These are phyloP conservation scores for Pluvialis apricaria DNA, from an alignment of 2,113 vertebrate genomes.

Conservation along the genomic window DNA sequence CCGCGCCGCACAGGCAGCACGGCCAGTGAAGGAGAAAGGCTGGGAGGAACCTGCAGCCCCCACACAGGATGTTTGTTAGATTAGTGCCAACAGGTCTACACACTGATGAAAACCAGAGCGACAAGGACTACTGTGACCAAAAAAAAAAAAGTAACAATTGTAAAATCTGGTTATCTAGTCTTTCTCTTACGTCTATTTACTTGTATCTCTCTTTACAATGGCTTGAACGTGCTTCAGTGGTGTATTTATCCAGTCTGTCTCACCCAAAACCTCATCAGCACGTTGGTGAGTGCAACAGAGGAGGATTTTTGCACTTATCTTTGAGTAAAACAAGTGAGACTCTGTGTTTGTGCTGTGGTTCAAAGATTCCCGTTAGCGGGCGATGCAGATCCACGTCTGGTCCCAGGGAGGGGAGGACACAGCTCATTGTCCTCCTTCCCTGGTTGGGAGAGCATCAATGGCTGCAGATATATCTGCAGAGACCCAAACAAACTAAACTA, in stretches of 20 bases:
- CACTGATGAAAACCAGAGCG: background rate
- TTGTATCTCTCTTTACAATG: fast-evolving
- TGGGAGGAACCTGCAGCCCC: background rate
- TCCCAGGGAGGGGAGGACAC: background rate
- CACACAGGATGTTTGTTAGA: fast-evolving
- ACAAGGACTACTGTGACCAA: no score
- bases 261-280: background rate
- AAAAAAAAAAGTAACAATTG: background rate
- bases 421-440: background rate
- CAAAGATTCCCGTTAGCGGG: fast-evolving
- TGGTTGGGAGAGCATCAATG: background rate
- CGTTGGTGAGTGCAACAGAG: fast-evolving
- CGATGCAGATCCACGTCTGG: background rate
- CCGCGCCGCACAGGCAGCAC: background rate
- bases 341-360: fast-evolving
- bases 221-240: fast-evolving
- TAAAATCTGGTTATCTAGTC: background rate
- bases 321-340: background rate
- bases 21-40: no score
- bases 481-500: slow-evolving; percentile 25
- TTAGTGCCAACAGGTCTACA: background rate
- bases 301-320: fast-evolving
- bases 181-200: background rate
- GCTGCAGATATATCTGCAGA: background rate
- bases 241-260: background rate